Evolutionary conservation across 1,140 invertebrate genomes (phyloP), one percentile per base, ranked within the genome.

Genomic region (Zophobas atratus): DNA sequence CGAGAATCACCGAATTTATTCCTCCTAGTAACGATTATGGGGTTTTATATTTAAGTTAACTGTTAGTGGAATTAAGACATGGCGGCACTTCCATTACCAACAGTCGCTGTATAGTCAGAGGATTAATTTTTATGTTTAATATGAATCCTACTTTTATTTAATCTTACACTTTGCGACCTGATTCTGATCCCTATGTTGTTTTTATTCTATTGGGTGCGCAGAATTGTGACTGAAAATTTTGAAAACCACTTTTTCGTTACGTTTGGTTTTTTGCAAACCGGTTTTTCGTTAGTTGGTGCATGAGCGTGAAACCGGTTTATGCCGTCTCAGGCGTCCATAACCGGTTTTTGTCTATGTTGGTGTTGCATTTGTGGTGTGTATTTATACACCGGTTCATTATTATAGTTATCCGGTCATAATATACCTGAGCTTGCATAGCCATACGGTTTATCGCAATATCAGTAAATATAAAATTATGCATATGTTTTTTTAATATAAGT

Each of bases 1-100:
- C 49, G 55, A 71, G 43, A 77, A 70, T 49, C 63, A 70, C 75
- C 46, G 57, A 60, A 60, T 60, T 60, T 60, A 71, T 71, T 46
- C 67, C 39, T 8, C 5, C 20, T 2, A 36, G 20, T 60, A 60
- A 60, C 36, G 56, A 60, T 60, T 60, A 60, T 60, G 20, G 6
- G 6, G 56, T 60, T 35, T 60, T 60, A 60, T 38, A 35, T 60
- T 38, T 60, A 35, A 39, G 34, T 60, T 39, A 60, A 60, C 56
- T 60, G 56, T 60, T 60, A 60, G 35, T 39, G 35, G 56, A 38
- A 36, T n/a, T 36, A 35, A 60, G 56, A 36, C 33, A 2, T 33
- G 56, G 32, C 32, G 4, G 4, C 38, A 8, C 56, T 38, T 3
- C 4, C 33, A n/a, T 60, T 60, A 60, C 56, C 6, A 8, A 20